These are phyloP conservation scores for Hemicrepidius hirtus DNA, from an alignment of 2,888 invertebrate species.

Conservation along the genomic window DNA sequence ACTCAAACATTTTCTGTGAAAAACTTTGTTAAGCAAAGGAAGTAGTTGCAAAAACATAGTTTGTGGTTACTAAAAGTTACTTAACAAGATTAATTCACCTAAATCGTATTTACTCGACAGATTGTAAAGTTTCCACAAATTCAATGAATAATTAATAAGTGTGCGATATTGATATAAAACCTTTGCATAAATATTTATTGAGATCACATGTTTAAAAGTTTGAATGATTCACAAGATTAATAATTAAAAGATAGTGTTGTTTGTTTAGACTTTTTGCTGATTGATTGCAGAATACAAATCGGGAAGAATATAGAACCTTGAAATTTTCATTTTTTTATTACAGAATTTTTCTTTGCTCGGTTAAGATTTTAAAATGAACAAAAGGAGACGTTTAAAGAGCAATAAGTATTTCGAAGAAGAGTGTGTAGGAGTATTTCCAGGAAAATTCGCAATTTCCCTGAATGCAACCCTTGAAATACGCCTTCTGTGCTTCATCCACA, in stretches of 20 bases:
- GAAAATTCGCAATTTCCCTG: slow-evolving; percentile 38
- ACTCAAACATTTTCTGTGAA: too few relatives aligned
- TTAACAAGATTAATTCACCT: slow-evolving; percentile 9
- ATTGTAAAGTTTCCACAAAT: slow-evolving; percentile 17
- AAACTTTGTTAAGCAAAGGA: too few relatives aligned
- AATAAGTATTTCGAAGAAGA: too few relatives aligned
- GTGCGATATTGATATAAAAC: slow-evolving; percentile 27
- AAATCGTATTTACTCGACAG: slow-evolving; percentile 9
- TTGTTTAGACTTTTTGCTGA: too few relatives aligned
- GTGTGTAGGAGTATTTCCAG: neutral
- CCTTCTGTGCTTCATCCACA: slow-evolving; percentile 52
- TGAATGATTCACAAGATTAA: too few relatives aligned
- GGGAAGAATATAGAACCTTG: too few relatives aligned
- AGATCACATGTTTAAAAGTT: slow-evolving; percentile 7
- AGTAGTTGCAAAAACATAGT: too few relatives aligned
- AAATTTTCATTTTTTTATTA: too few relatives aligned
- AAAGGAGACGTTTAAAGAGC: too few relatives aligned
- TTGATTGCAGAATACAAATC: too few relatives aligned
- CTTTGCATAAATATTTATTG: slow-evolving; percentile 34
- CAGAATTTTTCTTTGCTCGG: too few relatives aligned
- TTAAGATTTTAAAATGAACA: too few relatives aligned
- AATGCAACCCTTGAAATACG: slow-evolving; percentile 47
- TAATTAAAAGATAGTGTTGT: neutral
- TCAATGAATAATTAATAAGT: slow-evolving; percentile 26
- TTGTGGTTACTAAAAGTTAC: neutral